Conservation (phyloP, 2,888 invertebrate species). For the Synergus japonicus region DNA sequence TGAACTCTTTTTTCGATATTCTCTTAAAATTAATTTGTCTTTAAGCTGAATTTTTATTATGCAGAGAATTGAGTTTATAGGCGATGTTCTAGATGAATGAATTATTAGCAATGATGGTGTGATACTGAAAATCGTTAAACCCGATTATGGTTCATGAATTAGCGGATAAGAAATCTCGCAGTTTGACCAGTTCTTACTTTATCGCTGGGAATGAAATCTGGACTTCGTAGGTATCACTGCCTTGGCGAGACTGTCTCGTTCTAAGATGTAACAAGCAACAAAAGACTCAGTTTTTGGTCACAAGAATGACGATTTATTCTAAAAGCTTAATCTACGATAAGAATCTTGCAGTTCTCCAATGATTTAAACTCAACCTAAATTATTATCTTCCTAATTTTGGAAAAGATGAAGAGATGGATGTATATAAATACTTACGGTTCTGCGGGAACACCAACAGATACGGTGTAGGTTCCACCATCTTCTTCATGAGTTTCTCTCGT, state of each 20-base stretch:
- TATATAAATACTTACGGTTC: conserved; percentile 85
- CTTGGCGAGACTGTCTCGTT: conserved; percentile 91
- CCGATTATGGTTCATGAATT: not conserved
- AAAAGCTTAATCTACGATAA: not conserved
- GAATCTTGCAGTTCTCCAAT: not conserved
- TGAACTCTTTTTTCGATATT: no score
- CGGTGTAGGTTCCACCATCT: conserved; percentile 89
- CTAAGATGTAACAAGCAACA: conserved; percentile 81
- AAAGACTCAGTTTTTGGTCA: conserved; percentile 10
- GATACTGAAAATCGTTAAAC: conserved; percentile 16
- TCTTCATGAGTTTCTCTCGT: conserved; percentile 79
- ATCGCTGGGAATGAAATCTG: conserved; percentile 95
- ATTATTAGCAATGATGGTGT: conserved; percentile 33
- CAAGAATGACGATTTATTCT: not conserved
- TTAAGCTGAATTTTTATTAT: no score
- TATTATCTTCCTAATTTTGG: not conserved
- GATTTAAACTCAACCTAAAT: not conserved
- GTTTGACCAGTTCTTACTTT: conserved; percentile 83
- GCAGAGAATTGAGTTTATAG: no score
- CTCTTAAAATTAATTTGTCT: no score
- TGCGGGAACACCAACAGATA: conserved; percentile 90
- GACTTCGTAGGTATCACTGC: conserved; percentile 93
- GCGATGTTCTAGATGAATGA: not conserved
- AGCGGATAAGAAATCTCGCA: not conserved
- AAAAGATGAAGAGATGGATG: not conserved